Evolutionary conservation across 2,888 invertebrate genomes (phyloP).

Genomic region (Trachelus tabidus): DNA sequence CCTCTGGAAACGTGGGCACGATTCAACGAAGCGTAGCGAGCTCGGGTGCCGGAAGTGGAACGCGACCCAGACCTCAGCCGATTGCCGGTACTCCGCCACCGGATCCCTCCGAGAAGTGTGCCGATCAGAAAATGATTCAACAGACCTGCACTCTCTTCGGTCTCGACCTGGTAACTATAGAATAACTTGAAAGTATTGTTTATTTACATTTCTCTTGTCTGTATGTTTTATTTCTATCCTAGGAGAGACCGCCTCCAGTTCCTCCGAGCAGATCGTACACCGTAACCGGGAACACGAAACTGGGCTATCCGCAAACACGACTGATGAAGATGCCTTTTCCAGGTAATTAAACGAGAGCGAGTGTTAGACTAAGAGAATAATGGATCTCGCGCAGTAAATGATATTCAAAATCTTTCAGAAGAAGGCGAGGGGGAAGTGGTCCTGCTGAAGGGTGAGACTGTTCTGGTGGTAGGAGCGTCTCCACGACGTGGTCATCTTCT

Average conservation of each 20-base stretch:
- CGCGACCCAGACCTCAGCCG: conserved; percentile 88
- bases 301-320: conserved; percentile 92
- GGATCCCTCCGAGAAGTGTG: conserved; percentile 84
- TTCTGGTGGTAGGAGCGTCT: conserved; percentile 89
- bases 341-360: conserved; percentile 63
- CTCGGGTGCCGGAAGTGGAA: conserved; percentile 64
- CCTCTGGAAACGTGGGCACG: conserved; percentile 38
- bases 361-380: not conserved
- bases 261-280: conserved; percentile 92
- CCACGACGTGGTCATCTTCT: conserved; percentile 86
- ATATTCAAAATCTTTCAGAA: conserved; percentile 41
- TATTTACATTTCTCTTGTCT: not conserved
- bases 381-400: not conserved
- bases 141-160: conserved; percentile 92
- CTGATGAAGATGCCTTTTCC: conserved; percentile 91
- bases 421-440: conserved; percentile 71
- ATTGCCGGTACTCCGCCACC: conserved; percentile 90
- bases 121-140: conserved; percentile 87
- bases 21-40: conserved; percentile 60
- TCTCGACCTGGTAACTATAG: conserved; percentile 79
- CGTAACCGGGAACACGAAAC: conserved; percentile 88
- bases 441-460: conserved; percentile 85
- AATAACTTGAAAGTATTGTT: not conserved
- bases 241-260: conserved; percentile 92
- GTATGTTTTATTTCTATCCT: not conserved